These are phyloP conservation scores for Netelia fuscicornis DNA, from an alignment of 2,888 invertebrate species.

Conservation along the genomic window DNA sequence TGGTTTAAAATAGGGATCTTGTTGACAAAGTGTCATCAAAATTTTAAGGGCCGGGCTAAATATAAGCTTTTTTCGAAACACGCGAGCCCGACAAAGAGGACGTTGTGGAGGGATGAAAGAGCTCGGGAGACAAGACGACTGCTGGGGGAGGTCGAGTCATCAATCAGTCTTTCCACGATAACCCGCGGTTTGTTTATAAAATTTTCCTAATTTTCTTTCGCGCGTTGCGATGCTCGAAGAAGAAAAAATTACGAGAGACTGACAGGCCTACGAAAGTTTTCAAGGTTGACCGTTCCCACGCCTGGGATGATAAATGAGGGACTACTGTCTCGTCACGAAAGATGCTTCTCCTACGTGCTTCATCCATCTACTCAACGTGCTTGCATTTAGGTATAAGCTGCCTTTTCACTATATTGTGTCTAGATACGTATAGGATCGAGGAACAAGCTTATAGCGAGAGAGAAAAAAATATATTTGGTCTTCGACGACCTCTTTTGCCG, in stretches of 20 bases:
- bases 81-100: slow-evolving; percentile 10
- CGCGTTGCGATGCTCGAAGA: slow-evolving; percentile 8
- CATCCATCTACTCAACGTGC: slow-evolving; percentile 19
- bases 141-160: slow-evolving; percentile 22
- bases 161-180: slow-evolving; percentile 47
- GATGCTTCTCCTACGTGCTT: slow-evolving; percentile 41
- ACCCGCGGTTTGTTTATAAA: slow-evolving; percentile 52
- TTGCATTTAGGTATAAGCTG: slow-evolving; percentile 9
- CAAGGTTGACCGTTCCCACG: slow-evolving; percentile 61
- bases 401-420: slow-evolving; percentile 17
- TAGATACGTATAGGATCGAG: slow-evolving; percentile 18
- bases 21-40: slow-evolving; percentile 6
- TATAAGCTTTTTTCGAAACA: neutral
- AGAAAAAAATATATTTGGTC: neutral
- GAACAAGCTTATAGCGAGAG: neutral
- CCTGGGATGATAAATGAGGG: slow-evolving; percentile 61
- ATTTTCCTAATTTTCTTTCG: slow-evolving; percentile 53
- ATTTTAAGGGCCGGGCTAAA: neutral
- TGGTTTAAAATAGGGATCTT: too few relatives aligned
- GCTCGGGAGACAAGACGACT: slow-evolving; percentile 17
- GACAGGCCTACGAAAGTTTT: neutral
- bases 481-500: slow-evolving; percentile 39
- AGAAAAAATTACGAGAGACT: slow-evolving; percentile 36
- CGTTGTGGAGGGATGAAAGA: slow-evolving; percentile 31
- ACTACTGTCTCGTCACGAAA: slow-evolving; percentile 58